Conservation (phyloP, 2,113 vertebrate genomes). For the Cygnus buccinator region DNA sequence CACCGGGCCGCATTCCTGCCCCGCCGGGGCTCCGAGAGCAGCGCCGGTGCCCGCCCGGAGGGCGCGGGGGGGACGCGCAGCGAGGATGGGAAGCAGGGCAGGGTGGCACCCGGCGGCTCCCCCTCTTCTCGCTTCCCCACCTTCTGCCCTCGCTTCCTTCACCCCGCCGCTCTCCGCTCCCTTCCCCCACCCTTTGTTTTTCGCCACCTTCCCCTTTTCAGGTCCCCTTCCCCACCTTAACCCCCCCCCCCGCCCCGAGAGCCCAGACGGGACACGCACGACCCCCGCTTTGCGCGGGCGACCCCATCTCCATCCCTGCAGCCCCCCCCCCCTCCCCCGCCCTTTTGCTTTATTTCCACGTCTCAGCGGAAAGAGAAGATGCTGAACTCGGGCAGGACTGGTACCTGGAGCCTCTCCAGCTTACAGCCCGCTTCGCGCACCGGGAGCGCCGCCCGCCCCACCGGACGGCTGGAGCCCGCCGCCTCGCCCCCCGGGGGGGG, state of each 20-base stretch:
- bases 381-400: conserved; percentile 34
- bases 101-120: not conserved
- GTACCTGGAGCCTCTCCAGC: conserved; percentile 57
- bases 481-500: too few relatives aligned
- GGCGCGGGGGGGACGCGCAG: not conserved
- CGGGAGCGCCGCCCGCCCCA: not conserved
- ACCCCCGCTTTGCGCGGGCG: too few relatives aligned
- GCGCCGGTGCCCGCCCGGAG: not conserved
- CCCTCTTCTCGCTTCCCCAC: not conserved
- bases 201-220: not conserved
- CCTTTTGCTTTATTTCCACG: not conserved
- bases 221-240: not conserved
- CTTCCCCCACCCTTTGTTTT: conserved; percentile 24
- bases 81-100: too few relatives aligned
- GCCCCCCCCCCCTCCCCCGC: not conserved
- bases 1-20: conserved; percentile 74
- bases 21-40: not conserved
- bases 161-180: not conserved
- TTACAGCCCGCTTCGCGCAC: not conserved
- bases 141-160: not conserved
- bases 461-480: not conserved
- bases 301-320: not conserved
- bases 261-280: not conserved
- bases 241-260: not conserved
- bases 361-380: not conserved